Base-by-base conservation (phyloP, 1,140 invertebrate genomes). In the Hestina assimilis region DNA sequence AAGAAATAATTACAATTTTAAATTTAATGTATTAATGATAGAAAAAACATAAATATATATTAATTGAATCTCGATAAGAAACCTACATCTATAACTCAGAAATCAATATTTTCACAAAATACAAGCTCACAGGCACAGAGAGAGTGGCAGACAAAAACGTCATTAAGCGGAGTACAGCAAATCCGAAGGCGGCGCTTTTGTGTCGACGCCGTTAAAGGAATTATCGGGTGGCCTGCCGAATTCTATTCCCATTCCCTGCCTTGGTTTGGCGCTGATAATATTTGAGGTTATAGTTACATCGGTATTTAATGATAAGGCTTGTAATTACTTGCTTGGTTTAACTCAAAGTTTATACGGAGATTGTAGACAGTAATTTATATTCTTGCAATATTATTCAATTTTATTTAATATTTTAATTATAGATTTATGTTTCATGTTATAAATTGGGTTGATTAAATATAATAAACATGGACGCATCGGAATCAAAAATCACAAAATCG, bases 71-170 rank as follows among this genome's bases (percentile, higher is more conserved):
- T n/a, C n/a, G n/a, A n/a, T n/a, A n/a, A n/a, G n/a, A 28, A 28
- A 28, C n/a, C n/a, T n/a, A 1, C 24, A n/a, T 28, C 8, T 28
- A 7, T 2, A 28, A 28, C n/a, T 28, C n/a, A 7, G 4, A 19
- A 72, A 76, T 75, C 61, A 71, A 76, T 76, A 75, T 72, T 79
- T 76, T 66, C 50, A 65, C 64, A 55, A 69, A 71, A 70, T 64
- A 72, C 61, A 63, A 72, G 66, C 68, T 72, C 63, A 69, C 52
- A 41, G 62, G 54, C 53, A 58, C 42, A 31, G 59, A 55, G 63
- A 56, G 60, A 26, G 47, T 63, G 45, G 48, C 62, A 72, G 69
- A 76, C 76, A 79, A 77, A 79, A 79, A 75, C 69, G 62, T 75
- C 74, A 79, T 79, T 77, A 75, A 69, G 63, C 57, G 63, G 57